Evolutionary conservation across 2,797 vertebrate species (phyloP), one percentile per base, ranked within the genome.

Genomic region (Diceros bicornis): DNA sequence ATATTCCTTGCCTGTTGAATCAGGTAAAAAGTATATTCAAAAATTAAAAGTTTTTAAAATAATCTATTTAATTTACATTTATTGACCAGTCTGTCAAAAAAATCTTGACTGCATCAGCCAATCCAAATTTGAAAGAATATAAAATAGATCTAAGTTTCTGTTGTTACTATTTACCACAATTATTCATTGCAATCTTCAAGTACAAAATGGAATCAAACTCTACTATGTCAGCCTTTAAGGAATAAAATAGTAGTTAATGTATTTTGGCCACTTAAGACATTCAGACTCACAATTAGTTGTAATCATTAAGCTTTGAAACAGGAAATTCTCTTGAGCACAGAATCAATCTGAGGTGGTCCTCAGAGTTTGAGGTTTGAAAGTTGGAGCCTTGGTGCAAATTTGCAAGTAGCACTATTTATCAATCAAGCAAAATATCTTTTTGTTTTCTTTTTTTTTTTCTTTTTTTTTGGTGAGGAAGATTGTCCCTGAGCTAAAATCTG

Each of bases 121-220:
- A 50, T 7, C 64, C 25, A 91, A 89, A 92, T 92, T 75, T 95
- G 69, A 83, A 96, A 94, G 66, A 92, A n/a, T n/a, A n/a, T n/a
- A 81, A 44, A 10, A 75, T n/a, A 93, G 87, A 93, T 91, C 32
- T 88, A 97, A 96, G 82, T 72, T 95, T 96, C 27, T 92, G 12
- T 94, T 95, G 37, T 84, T 50, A 92, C 13, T 86, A 81, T 4
- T 94, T 66, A 79, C 4, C 32, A 71, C 61, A 82, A 92, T 41
- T 72, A 79, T 78, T 72, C 91, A 92, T 72, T 91, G 6, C 6
- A 37, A 90, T 75, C 52, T 92, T 93, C 71, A 93, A 79, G 32
- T 83, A 90, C 11, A 50, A 94, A 94, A 62, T 41, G 93, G 50
- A 93, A 97, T 72, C 66, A 92, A 91, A 82, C 7, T 89, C 69